phyloP scores from a whole-genome alignment of 1,140 invertebrate species.

The Drosophila eugracilis region DNA sequence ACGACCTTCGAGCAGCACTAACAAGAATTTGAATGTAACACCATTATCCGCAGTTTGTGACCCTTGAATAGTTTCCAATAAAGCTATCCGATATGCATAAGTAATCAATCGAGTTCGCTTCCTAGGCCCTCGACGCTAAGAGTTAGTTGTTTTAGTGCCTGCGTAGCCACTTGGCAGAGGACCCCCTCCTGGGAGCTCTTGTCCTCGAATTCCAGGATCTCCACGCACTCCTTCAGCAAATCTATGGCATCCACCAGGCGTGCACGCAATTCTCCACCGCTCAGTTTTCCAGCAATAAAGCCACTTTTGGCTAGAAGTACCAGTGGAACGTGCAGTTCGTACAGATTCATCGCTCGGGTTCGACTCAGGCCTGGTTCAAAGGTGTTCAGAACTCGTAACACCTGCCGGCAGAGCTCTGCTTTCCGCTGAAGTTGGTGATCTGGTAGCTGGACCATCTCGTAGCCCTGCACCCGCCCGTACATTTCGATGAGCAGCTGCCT shows the following conservation, averaged over 20 bases:
- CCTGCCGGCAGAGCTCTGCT: conserved; percentile 88
- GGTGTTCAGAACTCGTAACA: conserved; percentile 89
- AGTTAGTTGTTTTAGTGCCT: conserved; percentile 88
- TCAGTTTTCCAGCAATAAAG: conserved; percentile 87
- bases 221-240: conserved; percentile 87
- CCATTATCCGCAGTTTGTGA: conserved; percentile 1
- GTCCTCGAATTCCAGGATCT: conserved; percentile 89
- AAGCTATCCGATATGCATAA: conserved; percentile 47
- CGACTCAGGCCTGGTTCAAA: conserved; percentile 91
- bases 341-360: conserved; percentile 91
- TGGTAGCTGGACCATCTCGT: conserved; percentile 89
- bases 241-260: conserved; percentile 88
- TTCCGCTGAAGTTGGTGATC: conserved; percentile 91
- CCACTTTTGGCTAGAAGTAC: conserved; percentile 89
- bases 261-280: conserved; percentile 87
- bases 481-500: conserved; percentile 90
- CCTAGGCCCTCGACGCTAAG: conserved; percentile 87
- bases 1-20: conserved; percentile 18
- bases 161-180: conserved; percentile 87
- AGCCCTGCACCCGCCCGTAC: conserved; percentile 90
- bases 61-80: conserved; percentile 39
- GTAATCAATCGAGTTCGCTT: conserved; percentile 55
- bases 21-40: conserved; percentile 33
- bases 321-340: conserved; percentile 91
- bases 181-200: conserved; percentile 89